Conservation (phyloP, 2,888 invertebrate species). For the Lepidocyrtoides sp. region DNA sequence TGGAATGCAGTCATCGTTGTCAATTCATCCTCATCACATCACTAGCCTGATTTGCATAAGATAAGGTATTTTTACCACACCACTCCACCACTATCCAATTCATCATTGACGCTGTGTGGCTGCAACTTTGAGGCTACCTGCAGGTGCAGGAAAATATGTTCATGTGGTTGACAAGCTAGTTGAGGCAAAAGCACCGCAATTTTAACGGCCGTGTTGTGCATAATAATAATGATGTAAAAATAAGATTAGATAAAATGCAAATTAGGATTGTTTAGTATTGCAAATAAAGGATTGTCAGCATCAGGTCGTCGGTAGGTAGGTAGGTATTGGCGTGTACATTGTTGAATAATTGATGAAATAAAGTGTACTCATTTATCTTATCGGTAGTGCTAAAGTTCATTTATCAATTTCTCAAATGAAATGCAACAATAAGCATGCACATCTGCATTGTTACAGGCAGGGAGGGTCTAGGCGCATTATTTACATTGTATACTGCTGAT, state of each 20-base stretch:
- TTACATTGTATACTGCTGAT: not conserved
- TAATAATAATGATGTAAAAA: slow-evolving; percentile 40
- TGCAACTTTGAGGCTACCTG: not conserved
- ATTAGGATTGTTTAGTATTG: slow-evolving; percentile 34
- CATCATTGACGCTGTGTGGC: not conserved
- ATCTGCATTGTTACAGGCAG: slow-evolving; percentile 1
- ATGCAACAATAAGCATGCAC: not conserved
- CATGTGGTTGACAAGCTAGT: not conserved
- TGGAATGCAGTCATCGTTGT: slow-evolving; percentile 3
- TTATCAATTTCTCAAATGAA: slow-evolving; percentile 19
- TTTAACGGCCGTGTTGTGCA: slow-evolving; percentile 46
- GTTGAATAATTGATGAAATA: slow-evolving; percentile 25
- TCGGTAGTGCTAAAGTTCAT: slow-evolving; percentile 32
- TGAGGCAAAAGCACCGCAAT: slow-evolving; percentile 15
- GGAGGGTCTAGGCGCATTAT: not conserved
- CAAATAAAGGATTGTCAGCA: slow-evolving; percentile 41
- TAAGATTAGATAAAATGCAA: slow-evolving; percentile 47
- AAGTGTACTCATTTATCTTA: not conserved
- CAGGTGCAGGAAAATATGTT: slow-evolving; percentile 19
- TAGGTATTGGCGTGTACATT: not conserved
- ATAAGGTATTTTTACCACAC: not conserved
- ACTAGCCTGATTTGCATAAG: slow-evolving; percentile 39
- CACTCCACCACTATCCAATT: not conserved
- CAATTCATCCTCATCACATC: slow-evolving; percentile 46
- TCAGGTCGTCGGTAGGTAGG: not conserved